Evolutionary conservation across 2,888 invertebrate species (phyloP), one percentile per base, ranked within the genome.

Genomic region (Gisinianus flammeolus): DNA sequence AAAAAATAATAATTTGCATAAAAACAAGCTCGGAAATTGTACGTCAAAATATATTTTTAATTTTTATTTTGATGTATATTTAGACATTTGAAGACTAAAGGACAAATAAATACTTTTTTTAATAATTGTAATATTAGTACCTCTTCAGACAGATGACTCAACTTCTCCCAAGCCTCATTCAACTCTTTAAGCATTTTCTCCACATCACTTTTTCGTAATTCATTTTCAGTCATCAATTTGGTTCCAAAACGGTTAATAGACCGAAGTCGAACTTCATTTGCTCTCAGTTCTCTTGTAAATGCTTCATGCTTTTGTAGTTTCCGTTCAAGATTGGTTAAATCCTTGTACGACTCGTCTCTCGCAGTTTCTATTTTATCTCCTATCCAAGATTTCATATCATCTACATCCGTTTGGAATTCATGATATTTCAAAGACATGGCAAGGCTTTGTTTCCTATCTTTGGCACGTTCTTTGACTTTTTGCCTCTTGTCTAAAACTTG

Each of bases 291-390:
- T 0, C 97, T 90, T 86, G 98, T 97, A 86, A 98, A 98, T 0
- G 98, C 97, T 87, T 97, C 95, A 86, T 99, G 98, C 86, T 97
- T 97, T 87, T 97, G 96, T 0, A 97, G 88, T 86, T 97, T 97
- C 0, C 96, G 90, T 83, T 96, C 95, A 81, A 96, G 88, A 87
- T 98, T 97, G 58, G 91, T 92, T 24, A 97, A 88, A 86, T 97
- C 97, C 24, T 95, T 89, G 87, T 97, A 97, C 80, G 93, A 96
- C 87, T 97, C 96, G 85, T 98, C 97, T 0, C 93, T 92, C 0
- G 97, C 97, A 0, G 95, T 94, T 86, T 93, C 92, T 73, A 93
- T 91, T 88, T 98, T 98, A 86, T 97, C 97, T 30, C 92, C 90
- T 78, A 98, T 92, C 98, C 98, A 98, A 0, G 91, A 90, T 69